phyloP scores from a whole-genome alignment of 2,888 invertebrate genomes.

The Augiades crinisus region DNA sequence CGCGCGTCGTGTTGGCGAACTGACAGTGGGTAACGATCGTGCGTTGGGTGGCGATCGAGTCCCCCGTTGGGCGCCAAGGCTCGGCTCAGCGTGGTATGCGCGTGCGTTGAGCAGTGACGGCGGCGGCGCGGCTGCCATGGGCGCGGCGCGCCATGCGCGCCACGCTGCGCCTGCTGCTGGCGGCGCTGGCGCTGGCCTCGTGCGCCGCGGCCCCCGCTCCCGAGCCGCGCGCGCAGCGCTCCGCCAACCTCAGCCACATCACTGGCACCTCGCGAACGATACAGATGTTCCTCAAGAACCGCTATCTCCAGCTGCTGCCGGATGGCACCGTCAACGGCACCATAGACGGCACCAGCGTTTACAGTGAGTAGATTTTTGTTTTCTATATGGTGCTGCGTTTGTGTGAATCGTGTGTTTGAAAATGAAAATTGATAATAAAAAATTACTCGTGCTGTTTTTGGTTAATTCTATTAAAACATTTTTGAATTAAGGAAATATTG shows the following conservation, averaged over 20 bases:
- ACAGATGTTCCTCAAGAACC: conserved; percentile 92
- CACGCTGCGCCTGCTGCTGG: conserved; percentile 77
- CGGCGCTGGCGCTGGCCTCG: conserved; percentile 66
- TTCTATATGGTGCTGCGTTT: no score
- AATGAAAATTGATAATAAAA: no score
- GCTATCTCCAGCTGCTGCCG: conserved; percentile 90
- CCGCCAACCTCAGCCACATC: conserved; percentile 90
- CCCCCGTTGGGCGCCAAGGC: conserved; percentile 5
- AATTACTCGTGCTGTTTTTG: no score
- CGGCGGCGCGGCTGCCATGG: conserved; percentile 76
- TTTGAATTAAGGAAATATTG: no score
- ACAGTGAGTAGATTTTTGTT: conserved; percentile 87
- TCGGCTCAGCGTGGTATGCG: conserved; percentile 51
- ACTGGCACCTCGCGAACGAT: conserved; percentile 90
- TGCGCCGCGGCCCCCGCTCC: conserved; percentile 77
- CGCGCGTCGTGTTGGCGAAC: neutral
- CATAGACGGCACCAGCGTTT: conserved; percentile 89
- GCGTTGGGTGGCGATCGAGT: neutral
- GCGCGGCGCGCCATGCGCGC: conserved; percentile 78
- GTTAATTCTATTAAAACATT: no score
- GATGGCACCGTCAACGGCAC: conserved; percentile 94
- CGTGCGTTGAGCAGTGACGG: conserved; percentile 69
- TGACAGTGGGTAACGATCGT: neutral
- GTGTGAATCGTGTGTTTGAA: no score
- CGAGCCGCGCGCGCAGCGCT: conserved; percentile 86